Percentiles rank a stretch among this genome's conserved stretches.
These are phyloP conservation scores for Amitus sp. DNA, from an alignment of 2,888 invertebrate species.

Conservation along the genomic window DNA sequence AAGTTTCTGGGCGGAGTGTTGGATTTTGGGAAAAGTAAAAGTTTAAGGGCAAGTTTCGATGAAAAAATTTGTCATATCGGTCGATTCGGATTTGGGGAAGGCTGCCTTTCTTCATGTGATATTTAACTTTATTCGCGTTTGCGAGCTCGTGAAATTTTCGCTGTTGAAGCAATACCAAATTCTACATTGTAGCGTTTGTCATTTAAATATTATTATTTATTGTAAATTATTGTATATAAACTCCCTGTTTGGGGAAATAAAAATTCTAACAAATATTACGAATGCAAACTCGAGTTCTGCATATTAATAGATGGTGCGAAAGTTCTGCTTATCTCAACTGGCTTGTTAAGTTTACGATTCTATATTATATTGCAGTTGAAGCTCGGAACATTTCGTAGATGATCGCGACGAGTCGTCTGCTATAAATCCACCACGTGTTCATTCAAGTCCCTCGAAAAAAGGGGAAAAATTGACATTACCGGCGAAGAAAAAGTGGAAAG, in stretches of 20 bases:
- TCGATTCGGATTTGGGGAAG: not conserved
- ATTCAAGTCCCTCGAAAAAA: constrained; percentile 39
- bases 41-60: constrained; percentile 1
- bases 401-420: constrained; percentile 7
- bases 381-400: not conserved
- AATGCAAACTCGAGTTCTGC: not conserved
- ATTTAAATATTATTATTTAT: constrained; percentile 1
- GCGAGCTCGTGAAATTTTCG: not conserved
- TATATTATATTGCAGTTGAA: constrained; percentile 3
- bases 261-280: not conserved
- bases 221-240: constrained; percentile 7
- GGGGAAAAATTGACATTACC: not conserved
- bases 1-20: not conserved
- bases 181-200: not conserved
- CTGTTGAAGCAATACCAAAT: not conserved
- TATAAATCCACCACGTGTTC: constrained; percentile 61
- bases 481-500: constrained; percentile 2
- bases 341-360: constrained; percentile 36
- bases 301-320: constrained; percentile 7
- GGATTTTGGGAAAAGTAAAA: not conserved
- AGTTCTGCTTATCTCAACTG: constrained; percentile 10
- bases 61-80: constrained; percentile 4
- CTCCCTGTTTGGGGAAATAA: not conserved
- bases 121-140: constrained; percentile 2
- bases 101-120: not conserved